Base-by-base conservation (phyloP, 2,888 invertebrate genomes). In the Thumatha senex region DNA sequence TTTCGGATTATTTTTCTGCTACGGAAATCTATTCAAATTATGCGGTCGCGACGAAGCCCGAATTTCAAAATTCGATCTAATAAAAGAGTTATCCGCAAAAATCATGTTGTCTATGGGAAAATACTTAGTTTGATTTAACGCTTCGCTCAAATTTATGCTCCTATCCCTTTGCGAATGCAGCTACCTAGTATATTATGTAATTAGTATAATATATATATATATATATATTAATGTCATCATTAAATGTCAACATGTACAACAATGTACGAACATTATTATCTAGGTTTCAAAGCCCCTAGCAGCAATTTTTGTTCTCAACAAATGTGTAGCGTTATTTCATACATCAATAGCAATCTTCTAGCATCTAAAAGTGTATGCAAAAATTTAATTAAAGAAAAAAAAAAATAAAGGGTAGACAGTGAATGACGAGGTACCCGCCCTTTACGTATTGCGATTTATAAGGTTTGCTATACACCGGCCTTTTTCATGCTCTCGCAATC, bases 381-480 rank as follows among this genome's bases (percentile, higher is more conserved):
- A 88, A 86, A 86, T 86, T 83, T 86, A 88, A 87, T 89, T 84
- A 86, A 84, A 84, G 74, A 67, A 70, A 70, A 79, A 74, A 86
- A 84, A 84, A 74, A 67, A 70, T 70, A 79, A 74, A 75, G 50
- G 51, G 60, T 65, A 67, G 81, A 84, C 85, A 74, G 74, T 84
- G 86, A 88, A 78, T 82, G 87, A 87, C 80, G 82, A 79, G 74
- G 48, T 18, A 47, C 56, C 72, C 72, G 86, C 82, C 89, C 87
- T 76, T 74, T 76, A 72, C 76, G 77, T 77, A 83, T 86, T 74
- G 82, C 84, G 78, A 86, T 89, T 83, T 82, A 86, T 89, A 77
- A 68, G 65, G 72, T 69, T 76, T 72, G 63, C 62, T 68, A 70
- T 67, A 63, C 63, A 57, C 75, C 83, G 63, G 70, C 86, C 85